Evolutionary conservation across 2,888 invertebrate genomes (phyloP), one percentile per base, ranked within the genome.

Genomic region (Apodemia mormo): DNA sequence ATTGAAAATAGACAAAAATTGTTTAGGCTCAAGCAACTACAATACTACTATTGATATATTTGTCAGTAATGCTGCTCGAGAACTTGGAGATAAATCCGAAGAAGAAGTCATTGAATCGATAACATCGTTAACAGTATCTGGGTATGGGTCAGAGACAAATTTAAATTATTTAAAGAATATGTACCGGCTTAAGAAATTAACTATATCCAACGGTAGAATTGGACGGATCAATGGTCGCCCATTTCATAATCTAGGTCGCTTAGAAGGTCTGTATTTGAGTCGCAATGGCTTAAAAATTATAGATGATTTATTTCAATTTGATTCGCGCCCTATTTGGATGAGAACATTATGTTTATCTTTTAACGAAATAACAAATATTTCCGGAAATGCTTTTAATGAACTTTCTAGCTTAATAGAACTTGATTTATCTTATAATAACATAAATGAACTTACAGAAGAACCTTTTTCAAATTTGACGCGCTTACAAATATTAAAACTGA

Each of bases 381-480:
- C 85, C 4, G 80, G 75, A 7, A 78, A 82, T 54, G 82, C 84
- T 7, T 90, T 92, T 54, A 78, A 75, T 54, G 85, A 89, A 49
- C 78, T 92, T 0, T 77, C 81, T 0, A 85, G 82, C 5, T 74
- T 92, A 9, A 72, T 76, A 3, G 89, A 89, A 74, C 81, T 92
- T 0, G 90, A 92, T 77, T 81, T 92, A 0, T 87, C 90, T 0
- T 70, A 85, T 72, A 92, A 92, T 73, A 67, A 68, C 0, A 87
- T 92, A 66, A 76, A 80, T 3, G 83, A 87, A 70, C 75, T 92
- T 5, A 86, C 78, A 0, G 85, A 83, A 66, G 87, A 89, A 70
- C 87, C 89, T 0, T 92, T 92, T 71, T 76, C 72, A 3, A 88
- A 88, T 76, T 79, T 92, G 56, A 88, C 86, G 0, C 85, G 77